A percentile compares a stretch with the other conserved stretches of the same genome.
phyloP scores from a whole-genome alignment of 2,888 invertebrate species.

The Apamea crenata region DNA sequence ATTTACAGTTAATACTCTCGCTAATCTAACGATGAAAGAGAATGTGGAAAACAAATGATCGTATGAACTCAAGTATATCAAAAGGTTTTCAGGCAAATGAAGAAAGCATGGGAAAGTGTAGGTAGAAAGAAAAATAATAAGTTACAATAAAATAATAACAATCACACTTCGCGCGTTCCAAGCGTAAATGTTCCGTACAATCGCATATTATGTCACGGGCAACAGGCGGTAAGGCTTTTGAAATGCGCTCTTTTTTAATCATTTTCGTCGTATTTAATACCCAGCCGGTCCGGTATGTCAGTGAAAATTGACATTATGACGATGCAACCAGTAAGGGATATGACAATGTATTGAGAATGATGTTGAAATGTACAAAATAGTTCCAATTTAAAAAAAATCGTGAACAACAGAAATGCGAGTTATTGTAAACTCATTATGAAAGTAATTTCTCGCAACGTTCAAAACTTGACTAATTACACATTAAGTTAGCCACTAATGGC shows the following conservation, averaged over 20 bases:
- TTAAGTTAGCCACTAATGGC: neutral
- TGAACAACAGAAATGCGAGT: neutral
- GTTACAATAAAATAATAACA: neutral
- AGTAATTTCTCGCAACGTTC: neutral
- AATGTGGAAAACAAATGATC: neutral
- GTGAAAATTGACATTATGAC: neutral
- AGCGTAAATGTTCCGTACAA: neutral
- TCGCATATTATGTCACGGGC: neutral
- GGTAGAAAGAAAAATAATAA: neutral
- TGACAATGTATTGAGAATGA: no score
- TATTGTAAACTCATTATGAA: neutral
- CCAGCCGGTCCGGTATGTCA: neutral
- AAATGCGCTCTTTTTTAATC: neutral
- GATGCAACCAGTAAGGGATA: no score
- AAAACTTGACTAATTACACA: no score
- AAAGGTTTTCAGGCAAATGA: neutral
- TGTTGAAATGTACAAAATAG: no score
- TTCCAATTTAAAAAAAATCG: neutral
- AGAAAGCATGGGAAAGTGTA: neutral
- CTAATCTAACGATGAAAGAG: conserved; percentile 3
- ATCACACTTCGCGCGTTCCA: neutral
- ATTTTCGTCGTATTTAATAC: neutral
- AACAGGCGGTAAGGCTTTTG: neutral
- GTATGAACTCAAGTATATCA: neutral
- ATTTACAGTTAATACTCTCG: conserved; percentile 26